Conservation (phyloP, 2,888 invertebrate species). For the Synergus laeviventris region DNA sequence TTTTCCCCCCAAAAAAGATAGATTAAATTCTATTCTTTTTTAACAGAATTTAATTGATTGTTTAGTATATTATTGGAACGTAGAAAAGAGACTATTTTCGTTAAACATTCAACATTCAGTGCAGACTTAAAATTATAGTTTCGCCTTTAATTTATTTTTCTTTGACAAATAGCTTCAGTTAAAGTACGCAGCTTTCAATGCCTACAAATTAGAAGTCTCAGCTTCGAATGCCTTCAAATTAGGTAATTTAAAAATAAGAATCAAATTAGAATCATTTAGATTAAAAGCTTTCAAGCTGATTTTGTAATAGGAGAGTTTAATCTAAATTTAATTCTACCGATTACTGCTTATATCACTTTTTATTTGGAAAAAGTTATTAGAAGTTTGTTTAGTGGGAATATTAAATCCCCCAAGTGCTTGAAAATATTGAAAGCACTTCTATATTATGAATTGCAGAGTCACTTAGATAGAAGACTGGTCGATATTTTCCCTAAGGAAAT, state of each 20-base stretch:
- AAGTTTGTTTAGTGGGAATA: not conserved
- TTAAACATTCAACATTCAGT: not conserved
- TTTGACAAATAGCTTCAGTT: not conserved
- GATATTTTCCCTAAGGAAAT: conserved; percentile 16
- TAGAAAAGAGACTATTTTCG: not conserved
- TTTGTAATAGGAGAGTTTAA: not conserved
- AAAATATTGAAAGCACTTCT: not conserved
- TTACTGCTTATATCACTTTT: not conserved
- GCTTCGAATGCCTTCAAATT: not conserved
- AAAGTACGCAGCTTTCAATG: not conserved
- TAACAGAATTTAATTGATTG: not conserved
- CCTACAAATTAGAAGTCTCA: not conserved
- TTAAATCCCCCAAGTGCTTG: not conserved
- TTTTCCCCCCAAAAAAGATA: not conserved
- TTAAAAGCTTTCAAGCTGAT: not conserved
- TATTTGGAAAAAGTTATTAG: not conserved
- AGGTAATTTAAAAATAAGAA: too few species aligned
- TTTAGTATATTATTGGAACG: not conserved
- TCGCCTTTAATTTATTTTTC: not conserved
- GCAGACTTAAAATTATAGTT: not conserved
- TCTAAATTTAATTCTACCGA: not conserved
- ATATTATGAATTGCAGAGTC: not conserved
- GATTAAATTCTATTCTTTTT: not conserved
- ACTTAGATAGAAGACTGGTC: not conserved
- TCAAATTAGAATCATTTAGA: not conserved